Evolutionary conservation across 2,113 vertebrate species (phyloP).

Genomic region (Trachemys scripta): DNA sequence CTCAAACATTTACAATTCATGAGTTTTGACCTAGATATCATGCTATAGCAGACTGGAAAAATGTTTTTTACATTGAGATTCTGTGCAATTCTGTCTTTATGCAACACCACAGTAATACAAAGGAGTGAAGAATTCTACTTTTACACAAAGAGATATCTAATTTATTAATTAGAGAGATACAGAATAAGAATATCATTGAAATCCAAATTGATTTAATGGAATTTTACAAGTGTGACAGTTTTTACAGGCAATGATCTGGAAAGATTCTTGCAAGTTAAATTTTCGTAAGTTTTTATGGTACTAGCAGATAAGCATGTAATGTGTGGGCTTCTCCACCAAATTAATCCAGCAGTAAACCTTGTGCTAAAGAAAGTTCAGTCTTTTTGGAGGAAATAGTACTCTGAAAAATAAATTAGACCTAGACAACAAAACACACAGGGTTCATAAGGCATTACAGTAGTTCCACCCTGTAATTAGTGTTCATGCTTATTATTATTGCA

Average conservation of each 20-base stretch:
- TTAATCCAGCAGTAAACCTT: background rate
- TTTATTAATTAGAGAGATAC: background rate
- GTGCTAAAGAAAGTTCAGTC: background rate
- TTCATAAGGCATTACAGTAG: background rate
- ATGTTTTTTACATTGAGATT: background rate
- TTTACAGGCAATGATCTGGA: background rate
- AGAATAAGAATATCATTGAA: background rate
- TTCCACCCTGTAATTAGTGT: background rate
- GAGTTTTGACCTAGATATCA: background rate
- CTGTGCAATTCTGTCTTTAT: background rate
- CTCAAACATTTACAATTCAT: background rate
- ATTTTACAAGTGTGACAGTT: background rate
- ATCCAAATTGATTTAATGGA: background rate
- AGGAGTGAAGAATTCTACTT: background rate
- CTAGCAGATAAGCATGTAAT: background rate
- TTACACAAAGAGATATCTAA: background rate
- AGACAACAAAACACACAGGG: background rate
- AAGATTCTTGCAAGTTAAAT: background rate
- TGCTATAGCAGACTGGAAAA: background rate
- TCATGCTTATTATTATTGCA: background rate
- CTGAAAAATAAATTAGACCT: background rate
- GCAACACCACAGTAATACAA: background rate
- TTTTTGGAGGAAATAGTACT: background rate
- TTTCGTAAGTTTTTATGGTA: background rate
- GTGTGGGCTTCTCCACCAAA: background rate